These are phyloP conservation scores for Sarcophaga rosellei DNA, from an alignment of 2,888 invertebrate genomes.

Conservation along the genomic window DNA sequence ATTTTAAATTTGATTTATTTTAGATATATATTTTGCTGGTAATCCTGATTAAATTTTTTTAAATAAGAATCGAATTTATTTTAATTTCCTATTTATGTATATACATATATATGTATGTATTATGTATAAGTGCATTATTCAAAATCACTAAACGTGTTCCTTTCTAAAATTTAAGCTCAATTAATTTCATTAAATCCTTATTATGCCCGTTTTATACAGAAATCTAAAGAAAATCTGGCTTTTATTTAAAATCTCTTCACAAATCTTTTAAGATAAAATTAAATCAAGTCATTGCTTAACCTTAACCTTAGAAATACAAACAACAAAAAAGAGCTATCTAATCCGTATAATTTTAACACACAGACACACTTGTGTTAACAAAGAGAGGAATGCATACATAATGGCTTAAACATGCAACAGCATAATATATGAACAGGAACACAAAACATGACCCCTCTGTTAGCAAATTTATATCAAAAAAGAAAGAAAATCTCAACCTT, in stretches of 20 bases:
- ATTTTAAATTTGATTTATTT: no score
- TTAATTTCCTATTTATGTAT: no score
- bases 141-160: no score
- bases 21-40: no score
- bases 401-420: slow-evolving; percentile 47
- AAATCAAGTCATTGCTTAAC: slow-evolving; percentile 50
- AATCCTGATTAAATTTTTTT: no score
- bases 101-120: no score
- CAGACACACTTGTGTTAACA: neutral
- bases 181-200: neutral
- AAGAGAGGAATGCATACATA: neutral
- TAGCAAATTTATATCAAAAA: neutral
- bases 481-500: slow-evolving; percentile 46
- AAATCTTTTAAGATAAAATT: slow-evolving; percentile 59
- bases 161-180: no score
- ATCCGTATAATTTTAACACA: neutral
- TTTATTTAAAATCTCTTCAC: slow-evolving; percentile 68
- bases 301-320: slow-evolving; percentile 55
- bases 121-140: no score
- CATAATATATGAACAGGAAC: slow-evolving; percentile 39
- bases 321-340: slow-evolving; percentile 12
- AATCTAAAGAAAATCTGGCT: slow-evolving; percentile 26
- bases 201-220: neutral
- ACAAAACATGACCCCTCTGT: slow-evolving; percentile 50
- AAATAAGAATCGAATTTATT: no score